Conservation (phyloP, 2,113 vertebrate species). For the Pimephales promelas region DNA sequence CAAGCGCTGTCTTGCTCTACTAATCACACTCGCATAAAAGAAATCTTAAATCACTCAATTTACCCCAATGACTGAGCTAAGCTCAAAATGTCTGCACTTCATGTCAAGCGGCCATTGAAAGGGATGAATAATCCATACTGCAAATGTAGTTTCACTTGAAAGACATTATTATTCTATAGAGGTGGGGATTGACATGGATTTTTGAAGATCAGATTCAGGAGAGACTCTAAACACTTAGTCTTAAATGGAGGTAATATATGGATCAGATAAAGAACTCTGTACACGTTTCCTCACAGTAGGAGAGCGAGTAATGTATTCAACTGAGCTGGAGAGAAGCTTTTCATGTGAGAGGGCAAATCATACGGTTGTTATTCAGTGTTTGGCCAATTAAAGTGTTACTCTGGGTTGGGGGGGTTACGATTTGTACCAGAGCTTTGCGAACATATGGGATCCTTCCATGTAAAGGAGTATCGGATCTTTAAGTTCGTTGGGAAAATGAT, state of each 20-base stretch:
- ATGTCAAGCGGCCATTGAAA: not conserved
- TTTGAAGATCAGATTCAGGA: slow-evolving; percentile 9
- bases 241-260: slow-evolving; percentile 6
- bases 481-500: not conserved
- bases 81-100: not conserved
- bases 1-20: slow-evolving; percentile 1
- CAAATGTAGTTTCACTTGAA: not conserved
- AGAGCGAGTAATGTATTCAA: slow-evolving; percentile 25
- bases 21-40: not conserved
- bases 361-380: slow-evolving; percentile 20
- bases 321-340: slow-evolving; percentile 23
- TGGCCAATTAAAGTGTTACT: not conserved
- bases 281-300: slow-evolving; percentile 11
- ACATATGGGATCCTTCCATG: not conserved
- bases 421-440: not conserved
- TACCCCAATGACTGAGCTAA: slow-evolving; percentile 4
- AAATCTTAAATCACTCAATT: slow-evolving; percentile 1
- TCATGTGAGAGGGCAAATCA: slow-evolving; percentile 18
- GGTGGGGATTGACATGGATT: not conserved
- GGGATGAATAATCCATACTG: slow-evolving; percentile 7
- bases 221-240: not conserved
- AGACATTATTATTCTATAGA: slow-evolving; percentile 6
- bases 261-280: slow-evolving; percentile 7
- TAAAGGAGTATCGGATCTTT: not conserved
- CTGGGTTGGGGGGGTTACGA: not conserved